phyloP scores from a whole-genome alignment of 2,113 vertebrate species.

The Pyrgilauda ruficollis region DNA sequence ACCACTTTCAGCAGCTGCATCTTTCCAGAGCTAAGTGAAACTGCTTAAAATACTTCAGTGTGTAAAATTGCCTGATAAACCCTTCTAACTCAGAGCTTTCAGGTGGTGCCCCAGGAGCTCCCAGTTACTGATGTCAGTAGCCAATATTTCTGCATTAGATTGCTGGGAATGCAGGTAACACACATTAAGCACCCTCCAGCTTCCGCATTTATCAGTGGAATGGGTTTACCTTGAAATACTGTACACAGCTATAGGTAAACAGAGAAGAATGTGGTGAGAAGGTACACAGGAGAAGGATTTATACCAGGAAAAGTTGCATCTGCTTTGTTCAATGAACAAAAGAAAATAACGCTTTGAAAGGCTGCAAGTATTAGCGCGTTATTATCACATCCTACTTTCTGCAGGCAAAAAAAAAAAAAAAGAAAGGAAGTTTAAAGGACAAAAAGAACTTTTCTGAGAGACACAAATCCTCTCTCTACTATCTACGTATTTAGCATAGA shows the following conservation, averaged over 20 bases:
- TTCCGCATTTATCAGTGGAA: not conserved
- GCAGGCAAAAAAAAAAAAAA: not conserved
- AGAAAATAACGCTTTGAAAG: conserved; percentile 46
- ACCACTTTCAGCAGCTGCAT: not conserved
- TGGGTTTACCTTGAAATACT: conserved; percentile 8
- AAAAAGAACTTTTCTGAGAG: conserved; percentile 38
- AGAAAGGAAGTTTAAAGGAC: conserved; percentile 18
- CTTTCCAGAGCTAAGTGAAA: conserved; percentile 10
- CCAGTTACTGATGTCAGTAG: not conserved
- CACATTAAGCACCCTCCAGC: not conserved
- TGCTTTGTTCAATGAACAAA: conserved; percentile 58
- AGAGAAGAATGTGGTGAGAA: conserved; percentile 11
- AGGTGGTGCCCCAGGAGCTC: not conserved
- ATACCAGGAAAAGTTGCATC: not conserved
- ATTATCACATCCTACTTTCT: conserved; percentile 40
- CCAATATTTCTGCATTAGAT: not conserved
- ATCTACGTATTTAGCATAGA: conserved; percentile 24
- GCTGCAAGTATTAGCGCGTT: not conserved
- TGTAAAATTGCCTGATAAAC: not conserved
- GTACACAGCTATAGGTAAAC: not conserved
- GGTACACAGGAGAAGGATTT: conserved; percentile 27
- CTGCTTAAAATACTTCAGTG: not conserved
- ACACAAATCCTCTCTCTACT: conserved; percentile 31
- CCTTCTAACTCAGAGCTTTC: not conserved
- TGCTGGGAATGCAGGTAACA: not conserved